Evolutionary conservation across 1,140 invertebrate species (phyloP).

Genomic region (Idris sp.): DNA sequence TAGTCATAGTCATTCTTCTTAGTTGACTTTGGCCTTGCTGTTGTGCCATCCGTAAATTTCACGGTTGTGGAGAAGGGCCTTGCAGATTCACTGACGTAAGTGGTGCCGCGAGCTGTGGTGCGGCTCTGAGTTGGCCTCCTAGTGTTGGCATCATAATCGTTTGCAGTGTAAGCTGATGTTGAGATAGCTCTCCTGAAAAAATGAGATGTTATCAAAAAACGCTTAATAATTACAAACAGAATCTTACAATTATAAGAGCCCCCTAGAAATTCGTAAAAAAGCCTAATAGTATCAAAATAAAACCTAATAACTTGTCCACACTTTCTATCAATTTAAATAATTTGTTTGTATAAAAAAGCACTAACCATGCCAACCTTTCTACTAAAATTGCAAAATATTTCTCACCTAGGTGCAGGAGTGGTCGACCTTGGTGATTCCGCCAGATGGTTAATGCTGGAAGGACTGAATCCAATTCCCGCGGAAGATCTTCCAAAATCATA

Average conservation of each 20-base stretch:
- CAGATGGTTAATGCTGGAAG: constrained; percentile 75
- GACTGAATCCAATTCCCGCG: constrained; percentile 74
- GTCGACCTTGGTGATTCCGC: constrained; percentile 73
- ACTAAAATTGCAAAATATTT: too few relatives aligned
- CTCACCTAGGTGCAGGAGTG: constrained; percentile 71
- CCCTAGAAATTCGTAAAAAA: too few relatives aligned
- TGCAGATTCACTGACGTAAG: constrained; percentile 69
- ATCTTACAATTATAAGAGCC: too few relatives aligned
- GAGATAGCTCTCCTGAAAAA: constrained; percentile 65
- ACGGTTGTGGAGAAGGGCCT: constrained; percentile 71
- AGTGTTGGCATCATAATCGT: constrained; percentile 67
- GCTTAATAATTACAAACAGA: too few relatives aligned
- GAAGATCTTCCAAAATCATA: constrained; percentile 71
- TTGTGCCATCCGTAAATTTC: constrained; percentile 67
- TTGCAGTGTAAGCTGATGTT: constrained; percentile 71
- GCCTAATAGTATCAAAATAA: too few relatives aligned
- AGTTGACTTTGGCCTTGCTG: constrained; percentile 64
- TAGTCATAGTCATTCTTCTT: constrained; percentile 77
- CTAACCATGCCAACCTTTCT: too few relatives aligned
- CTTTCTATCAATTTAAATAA: too few relatives aligned
- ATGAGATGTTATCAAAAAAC: too few relatives aligned
- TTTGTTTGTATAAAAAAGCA: too few relatives aligned
- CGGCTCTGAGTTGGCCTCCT: constrained; percentile 58
- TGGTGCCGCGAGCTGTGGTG: constrained; percentile 66
- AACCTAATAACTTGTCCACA: too few relatives aligned